Evolutionary conservation across 2,888 invertebrate species (phyloP), one percentile per base, ranked within the genome.

Genomic region (Limnephilus lunatus): DNA sequence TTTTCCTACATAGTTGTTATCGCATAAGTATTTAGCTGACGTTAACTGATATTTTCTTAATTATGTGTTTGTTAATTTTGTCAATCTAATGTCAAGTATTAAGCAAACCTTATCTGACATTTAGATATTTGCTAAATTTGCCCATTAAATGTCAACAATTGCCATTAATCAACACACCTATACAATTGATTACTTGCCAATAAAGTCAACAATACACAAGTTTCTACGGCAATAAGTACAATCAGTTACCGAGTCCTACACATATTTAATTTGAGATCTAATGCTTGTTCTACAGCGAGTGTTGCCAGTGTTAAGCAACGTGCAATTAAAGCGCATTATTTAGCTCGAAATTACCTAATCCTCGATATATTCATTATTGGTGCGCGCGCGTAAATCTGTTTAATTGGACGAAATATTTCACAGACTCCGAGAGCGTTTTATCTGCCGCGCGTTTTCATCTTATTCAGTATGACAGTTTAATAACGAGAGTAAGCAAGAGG

Each of bases 371-470:
- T 86, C 86, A 86, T 86, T 86, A 86, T 86, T 44, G 83, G 83
- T 35, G 86, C 68, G 35, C 35, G 68, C 68, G 88, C 88, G 88
- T 88, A 88, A 88, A 88, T 88, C 88, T 31, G 88, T 53, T 53
- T 88, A 88, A 88, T 88, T 88, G 88, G 88, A 88, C 88, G 88
- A 88, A 88, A 88, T 68, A 88, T 88, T 88, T 88, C 88, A 68
- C 87, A 88, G 53, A 25, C 53, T 39, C 44, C 86, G 53, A n/a
- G 39, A 35, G 31, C 88, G 88, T n/a, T 88, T 53, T 53, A 68
- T 53, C 68, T 9, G 68, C 68, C 30, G 68, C 88, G 68, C n/a
- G 88, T 68, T 88, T 88, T 88, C 88, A 88, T 88, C 88, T 88
- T 88, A 80, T 53, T 88, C 80, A 68, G 68, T 88, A 88, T 88